Evolutionary conservation across 1,140 invertebrate genomes (phyloP).

Genomic region (Metopolophium dirhodum): DNA sequence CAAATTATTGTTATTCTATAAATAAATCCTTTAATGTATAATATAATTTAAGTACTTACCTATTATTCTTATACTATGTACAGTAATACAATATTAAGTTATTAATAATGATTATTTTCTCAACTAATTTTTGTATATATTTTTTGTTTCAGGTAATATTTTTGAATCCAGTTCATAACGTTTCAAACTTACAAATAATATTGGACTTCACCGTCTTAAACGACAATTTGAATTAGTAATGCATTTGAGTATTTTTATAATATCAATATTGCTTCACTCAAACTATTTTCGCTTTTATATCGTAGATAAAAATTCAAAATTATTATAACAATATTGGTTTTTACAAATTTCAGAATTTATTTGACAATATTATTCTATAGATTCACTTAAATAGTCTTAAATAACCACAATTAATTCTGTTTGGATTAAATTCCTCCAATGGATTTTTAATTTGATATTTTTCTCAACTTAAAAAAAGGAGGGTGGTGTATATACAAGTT

Average conservation of each 20-base stretch:
- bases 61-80: too few species aligned
- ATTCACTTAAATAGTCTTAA: not conserved
- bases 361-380: not conserved
- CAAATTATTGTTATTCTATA: not conserved
- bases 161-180: not conserved
- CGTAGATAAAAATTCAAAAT: not conserved
- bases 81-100: not conserved
- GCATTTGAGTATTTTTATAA: not conserved
- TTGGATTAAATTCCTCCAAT: not conserved
- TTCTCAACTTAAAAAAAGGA: not conserved
- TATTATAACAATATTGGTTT: not conserved
- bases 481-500: constrained; percentile 31
- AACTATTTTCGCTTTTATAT: not conserved
- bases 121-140: not conserved
- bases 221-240: not conserved
- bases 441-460: not conserved
- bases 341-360: not conserved
- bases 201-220: not conserved
- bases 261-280: not conserved
- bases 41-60: too few species aligned
- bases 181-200: not conserved
- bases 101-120: not conserved
- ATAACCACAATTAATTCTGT: not conserved
- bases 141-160: constrained; percentile 37
- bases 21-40: not conserved